These are phyloP conservation scores for Peromyscus melanophrys DNA, from an alignment of 2,797 vertebrate genomes.

Conservation along the genomic window DNA sequence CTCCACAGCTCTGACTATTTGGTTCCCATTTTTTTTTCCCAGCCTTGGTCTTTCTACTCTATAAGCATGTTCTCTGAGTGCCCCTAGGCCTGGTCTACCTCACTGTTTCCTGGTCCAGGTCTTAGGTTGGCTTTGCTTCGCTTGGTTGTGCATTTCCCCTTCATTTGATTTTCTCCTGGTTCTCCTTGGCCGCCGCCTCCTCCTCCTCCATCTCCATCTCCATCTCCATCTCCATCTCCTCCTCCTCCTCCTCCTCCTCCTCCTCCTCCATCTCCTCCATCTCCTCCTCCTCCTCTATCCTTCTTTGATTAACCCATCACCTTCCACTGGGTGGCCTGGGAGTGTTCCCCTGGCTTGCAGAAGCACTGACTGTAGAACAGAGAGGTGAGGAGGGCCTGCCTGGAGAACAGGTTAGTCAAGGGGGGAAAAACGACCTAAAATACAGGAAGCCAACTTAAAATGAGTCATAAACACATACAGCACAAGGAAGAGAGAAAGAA, in stretches of 20 bases:
- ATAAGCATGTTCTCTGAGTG: background rate
- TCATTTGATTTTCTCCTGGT: background rate
- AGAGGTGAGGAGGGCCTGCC: background rate
- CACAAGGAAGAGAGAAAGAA: background rate
- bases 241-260: background rate
- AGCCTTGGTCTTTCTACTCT: background rate
- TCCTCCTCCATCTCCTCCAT: background rate
- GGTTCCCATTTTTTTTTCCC: background rate
- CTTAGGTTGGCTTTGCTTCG: background rate
- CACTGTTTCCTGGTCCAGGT: background rate
- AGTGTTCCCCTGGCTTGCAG: constrained; percentile 28
- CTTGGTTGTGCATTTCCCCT: background rate
- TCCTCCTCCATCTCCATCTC: too few species aligned
- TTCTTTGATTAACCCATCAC: background rate
- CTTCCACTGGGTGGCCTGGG: background rate
- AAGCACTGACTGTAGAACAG: constrained; percentile 2
- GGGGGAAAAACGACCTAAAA: background rate
- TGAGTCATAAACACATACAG: background rate
- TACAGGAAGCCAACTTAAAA: background rate
- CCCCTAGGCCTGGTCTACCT: background rate
- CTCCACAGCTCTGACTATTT: background rate
- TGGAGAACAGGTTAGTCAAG: background rate
- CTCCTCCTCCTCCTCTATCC: background rate
- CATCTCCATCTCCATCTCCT: too few species aligned
- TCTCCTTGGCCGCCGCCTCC: background rate